Percentiles rank a stretch among this genome's conserved stretches.
phyloP scores from a whole-genome alignment of 23 tunicate genomes.

The Phallusia fumigata region DNA sequence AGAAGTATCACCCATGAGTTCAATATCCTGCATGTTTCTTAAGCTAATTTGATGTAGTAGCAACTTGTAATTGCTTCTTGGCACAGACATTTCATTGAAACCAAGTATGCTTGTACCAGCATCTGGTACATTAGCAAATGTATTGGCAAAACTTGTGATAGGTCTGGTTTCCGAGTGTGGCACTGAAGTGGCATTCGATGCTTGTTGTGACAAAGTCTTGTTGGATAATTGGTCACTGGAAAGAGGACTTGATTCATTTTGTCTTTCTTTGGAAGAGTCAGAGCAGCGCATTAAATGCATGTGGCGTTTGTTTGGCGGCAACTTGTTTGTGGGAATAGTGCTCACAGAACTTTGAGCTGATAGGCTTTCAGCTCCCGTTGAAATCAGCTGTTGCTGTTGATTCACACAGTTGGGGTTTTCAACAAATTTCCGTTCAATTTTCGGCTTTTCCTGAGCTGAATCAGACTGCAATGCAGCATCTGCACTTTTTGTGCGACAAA shows the following conservation, averaged over 20 bases:
- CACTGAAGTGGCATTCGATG: not conserved
- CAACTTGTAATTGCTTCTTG: conserved; percentile 84
- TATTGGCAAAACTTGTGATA: not conserved
- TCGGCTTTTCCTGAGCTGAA: not conserved
- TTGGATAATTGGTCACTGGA: not conserved
- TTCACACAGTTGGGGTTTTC: too few relatives aligned
- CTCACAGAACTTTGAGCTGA: conserved; percentile 7
- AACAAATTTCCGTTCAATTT: not conserved
- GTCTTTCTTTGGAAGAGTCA: conserved; percentile 10
- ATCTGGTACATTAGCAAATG: not conserved
- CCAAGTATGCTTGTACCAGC: not conserved
- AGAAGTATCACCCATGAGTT: conserved; percentile 1
- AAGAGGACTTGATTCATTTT: not conserved
- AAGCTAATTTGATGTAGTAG: conserved; percentile 77
- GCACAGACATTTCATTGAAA: conserved; percentile 50
- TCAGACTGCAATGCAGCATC: conserved; percentile 49
- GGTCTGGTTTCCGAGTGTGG: not conserved
- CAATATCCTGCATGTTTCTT: conserved; percentile 84
- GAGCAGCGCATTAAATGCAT: conserved; percentile 62
- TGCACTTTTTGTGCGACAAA: conserved; percentile 70
- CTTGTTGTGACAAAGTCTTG: not conserved
- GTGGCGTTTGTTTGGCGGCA: conserved; percentile 78
- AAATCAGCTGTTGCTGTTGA: too few relatives aligned
- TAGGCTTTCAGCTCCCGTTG: not conserved
- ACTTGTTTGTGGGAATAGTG: conserved; percentile 58